A percentile compares a stretch with the other conserved stretches of the same genome.
These are phyloP conservation scores for Mesaphorura yosii DNA, from an alignment of 1,140 invertebrate genomes.

Conservation along the genomic window DNA sequence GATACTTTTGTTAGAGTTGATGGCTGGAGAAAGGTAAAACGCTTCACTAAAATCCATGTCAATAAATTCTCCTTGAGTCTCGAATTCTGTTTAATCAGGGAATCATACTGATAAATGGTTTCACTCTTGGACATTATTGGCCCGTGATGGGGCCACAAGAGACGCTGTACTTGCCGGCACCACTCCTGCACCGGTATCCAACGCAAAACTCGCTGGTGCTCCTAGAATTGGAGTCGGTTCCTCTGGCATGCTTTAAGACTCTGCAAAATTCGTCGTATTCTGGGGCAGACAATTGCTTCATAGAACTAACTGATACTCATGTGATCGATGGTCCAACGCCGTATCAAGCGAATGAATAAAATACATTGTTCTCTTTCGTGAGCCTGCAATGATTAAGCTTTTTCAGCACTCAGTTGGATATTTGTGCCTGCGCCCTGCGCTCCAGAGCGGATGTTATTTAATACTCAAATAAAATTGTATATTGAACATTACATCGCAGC, in stretches of 20 bases:
- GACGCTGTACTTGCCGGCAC: slow-evolving; percentile 57
- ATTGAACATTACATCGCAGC: too few species aligned
- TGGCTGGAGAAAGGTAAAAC: slow-evolving; percentile 56
- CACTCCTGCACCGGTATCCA: slow-evolving; percentile 36
- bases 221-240: slow-evolving; percentile 36
- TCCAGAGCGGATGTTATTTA: too few species aligned
- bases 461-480: too few species aligned
- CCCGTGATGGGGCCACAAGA: slow-evolving; percentile 58
- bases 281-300: slow-evolving; percentile 10
- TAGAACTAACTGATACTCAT: slow-evolving; percentile 22
- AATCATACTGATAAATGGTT: slow-evolving; percentile 56
- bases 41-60: too few species aligned
- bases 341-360: too few species aligned
- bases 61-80: too few species aligned
- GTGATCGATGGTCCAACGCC: slow-evolving; percentile 20
- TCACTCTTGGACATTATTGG: slow-evolving; percentile 68
- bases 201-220: slow-evolving; percentile 34
- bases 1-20: slow-evolving; percentile 55
- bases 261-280: not conserved
- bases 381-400: too few species aligned
- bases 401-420: too few species aligned
- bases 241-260: slow-evolving; percentile 25
- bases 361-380: too few species aligned
- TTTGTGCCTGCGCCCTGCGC: too few species aligned
- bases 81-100: slow-evolving; percentile 41